Conservation (phyloP, 2,797 vertebrate genomes). For the Mareca strepera region DNA sequence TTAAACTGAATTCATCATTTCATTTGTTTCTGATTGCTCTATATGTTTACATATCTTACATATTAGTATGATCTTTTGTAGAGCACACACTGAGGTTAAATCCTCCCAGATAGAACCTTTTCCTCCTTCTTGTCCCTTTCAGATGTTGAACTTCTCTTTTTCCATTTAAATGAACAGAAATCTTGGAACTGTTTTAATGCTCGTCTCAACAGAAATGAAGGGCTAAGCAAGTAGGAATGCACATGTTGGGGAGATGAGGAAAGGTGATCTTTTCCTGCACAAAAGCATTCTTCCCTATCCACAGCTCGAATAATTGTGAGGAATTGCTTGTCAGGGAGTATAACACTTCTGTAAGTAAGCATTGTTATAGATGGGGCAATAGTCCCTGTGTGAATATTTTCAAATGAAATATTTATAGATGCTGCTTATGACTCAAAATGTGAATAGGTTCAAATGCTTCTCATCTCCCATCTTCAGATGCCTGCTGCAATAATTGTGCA, state of each 20-base stretch:
- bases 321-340: background rate
- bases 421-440: background rate
- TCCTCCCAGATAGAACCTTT: slow-evolving; percentile 6
- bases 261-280: background rate
- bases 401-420: background rate
- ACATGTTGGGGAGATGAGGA: background rate
- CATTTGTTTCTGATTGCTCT: slow-evolving; percentile 79
- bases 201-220: background rate
- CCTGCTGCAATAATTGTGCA: background rate
- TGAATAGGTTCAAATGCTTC: background rate
- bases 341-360: background rate
- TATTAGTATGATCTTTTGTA: slow-evolving; percentile 71
- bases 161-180: background rate
- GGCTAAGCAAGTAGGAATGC: background rate
- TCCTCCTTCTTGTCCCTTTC: background rate
- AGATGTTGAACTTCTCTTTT: background rate
- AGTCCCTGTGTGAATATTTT: background rate
- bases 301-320: background rate
- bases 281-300: background rate
- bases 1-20: slow-evolving; percentile 72
- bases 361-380: background rate
- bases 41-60: slow-evolving; percentile 79
- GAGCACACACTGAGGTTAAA: slow-evolving; percentile 62
- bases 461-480: background rate
- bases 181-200: background rate